A percentile compares a stretch with the other conserved stretches of the same genome.
Conservation (phyloP, 2,888 invertebrate genomes). For the Drosophila neotestacea region DNA sequence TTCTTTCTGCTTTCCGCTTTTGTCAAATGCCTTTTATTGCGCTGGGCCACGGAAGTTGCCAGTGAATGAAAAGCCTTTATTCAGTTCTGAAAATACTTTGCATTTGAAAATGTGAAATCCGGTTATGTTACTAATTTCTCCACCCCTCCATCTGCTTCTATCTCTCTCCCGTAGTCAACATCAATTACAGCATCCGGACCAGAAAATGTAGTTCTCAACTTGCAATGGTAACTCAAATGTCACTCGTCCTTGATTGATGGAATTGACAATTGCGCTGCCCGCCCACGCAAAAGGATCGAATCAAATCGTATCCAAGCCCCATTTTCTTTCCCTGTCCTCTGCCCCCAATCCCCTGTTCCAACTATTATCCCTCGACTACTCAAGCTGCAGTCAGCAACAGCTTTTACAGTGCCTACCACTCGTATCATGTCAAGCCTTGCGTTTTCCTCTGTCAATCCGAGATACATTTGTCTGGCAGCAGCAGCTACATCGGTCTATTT, state of each 20-base stretch:
- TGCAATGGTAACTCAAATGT: slow-evolving; percentile 64
- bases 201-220: slow-evolving; percentile 51
- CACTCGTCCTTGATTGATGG: slow-evolving; percentile 73
- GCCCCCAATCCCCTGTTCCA: not conserved
- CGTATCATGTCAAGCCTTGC: slow-evolving; percentile 59
- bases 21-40: slow-evolving; percentile 55
- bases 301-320: not conserved
- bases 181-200: slow-evolving; percentile 65
- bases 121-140: slow-evolving; percentile 70
- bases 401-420: slow-evolving; percentile 34
- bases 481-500: slow-evolving; percentile 65
- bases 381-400: slow-evolving; percentile 21
- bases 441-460: slow-evolving; percentile 67
- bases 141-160: not conserved
- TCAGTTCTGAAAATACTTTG: slow-evolving; percentile 62
- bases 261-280: slow-evolving; percentile 71
- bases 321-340: no score
- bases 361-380: not conserved
- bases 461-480: slow-evolving; percentile 67
- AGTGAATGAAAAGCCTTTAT: slow-evolving; percentile 17
- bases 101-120: slow-evolving; percentile 70
- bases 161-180: slow-evolving; percentile 28
- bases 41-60: slow-evolving; percentile 59
- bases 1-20: slow-evolving; percentile 64
- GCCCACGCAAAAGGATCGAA: slow-evolving; percentile 26